Percentiles rank a stretch among this genome's conserved stretches.
phyloP scores from a whole-genome alignment of 2,113 vertebrate genomes.

The Plectropomus leopardus region DNA sequence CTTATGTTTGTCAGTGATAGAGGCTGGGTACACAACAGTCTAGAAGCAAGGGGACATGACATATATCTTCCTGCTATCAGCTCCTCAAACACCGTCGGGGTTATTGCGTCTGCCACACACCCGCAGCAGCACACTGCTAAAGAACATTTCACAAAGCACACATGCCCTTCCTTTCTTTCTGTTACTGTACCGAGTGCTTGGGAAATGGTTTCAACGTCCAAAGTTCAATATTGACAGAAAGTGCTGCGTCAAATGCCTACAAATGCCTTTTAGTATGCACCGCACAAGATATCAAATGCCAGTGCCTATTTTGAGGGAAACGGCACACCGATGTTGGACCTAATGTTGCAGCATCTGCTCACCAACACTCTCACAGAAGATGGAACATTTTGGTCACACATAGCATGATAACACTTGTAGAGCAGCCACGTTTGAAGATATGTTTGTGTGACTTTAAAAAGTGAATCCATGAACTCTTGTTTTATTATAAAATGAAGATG shows the following conservation, averaged over 20 bases:
- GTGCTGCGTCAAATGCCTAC: conserved; percentile 34
- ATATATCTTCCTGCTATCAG: conserved; percentile 67
- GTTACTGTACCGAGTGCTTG: conserved; percentile 33
- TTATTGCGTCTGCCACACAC: conserved; percentile 50
- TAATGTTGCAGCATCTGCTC: conserved; percentile 4
- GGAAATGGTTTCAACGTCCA: conserved; percentile 53
- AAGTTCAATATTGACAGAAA: conserved; percentile 70
- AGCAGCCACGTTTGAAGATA: background rate
- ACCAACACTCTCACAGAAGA: background rate
- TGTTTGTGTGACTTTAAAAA: background rate
- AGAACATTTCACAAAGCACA: conserved; percentile 47
- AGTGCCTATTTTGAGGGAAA: conserved; percentile 37
- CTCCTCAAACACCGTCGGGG: conserved; percentile 65
- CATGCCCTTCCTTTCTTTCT: conserved; percentile 34
- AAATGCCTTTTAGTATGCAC: conserved; percentile 17
- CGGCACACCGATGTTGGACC: background rate
- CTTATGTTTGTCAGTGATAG: conserved; percentile 76
- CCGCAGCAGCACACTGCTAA: conserved; percentile 28
- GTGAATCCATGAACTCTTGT: background rate
- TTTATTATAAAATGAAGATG: background rate
- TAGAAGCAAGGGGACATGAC: conserved; percentile 54
- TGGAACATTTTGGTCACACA: conserved; percentile 13
- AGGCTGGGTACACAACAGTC: conserved; percentile 54
- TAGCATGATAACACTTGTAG: background rate
- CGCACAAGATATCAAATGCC: conserved; percentile 6